These are phyloP conservation scores for Drosophila mercatorum DNA, from an alignment of 2,888 invertebrate species.

Conservation along the genomic window DNA sequence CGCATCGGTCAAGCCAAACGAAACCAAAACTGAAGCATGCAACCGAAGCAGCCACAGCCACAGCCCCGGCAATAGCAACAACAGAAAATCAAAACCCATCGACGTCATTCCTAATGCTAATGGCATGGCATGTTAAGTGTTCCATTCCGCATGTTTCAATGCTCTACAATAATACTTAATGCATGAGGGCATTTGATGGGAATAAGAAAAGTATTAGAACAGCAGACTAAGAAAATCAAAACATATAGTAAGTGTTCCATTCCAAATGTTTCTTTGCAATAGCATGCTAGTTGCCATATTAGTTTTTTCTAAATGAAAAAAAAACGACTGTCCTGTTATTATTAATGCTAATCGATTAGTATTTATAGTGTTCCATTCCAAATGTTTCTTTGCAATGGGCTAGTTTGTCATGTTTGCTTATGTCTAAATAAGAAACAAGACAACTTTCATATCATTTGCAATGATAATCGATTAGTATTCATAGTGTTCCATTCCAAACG, in stretches of 20 bases:
- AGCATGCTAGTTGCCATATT: not conserved
- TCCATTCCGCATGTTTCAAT: slow-evolving; percentile 12
- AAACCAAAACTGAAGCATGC: slow-evolving; percentile 23
- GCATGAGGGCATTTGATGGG: not conserved
- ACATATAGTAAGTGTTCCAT: too few species aligned
- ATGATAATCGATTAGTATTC: too few species aligned
- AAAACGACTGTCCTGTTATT: not conserved
- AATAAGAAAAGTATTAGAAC: not conserved
- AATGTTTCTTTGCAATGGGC: not conserved
- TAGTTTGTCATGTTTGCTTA: too few species aligned
- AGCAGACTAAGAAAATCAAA: not conserved
- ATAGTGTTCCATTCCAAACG: too few species aligned
- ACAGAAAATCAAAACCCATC: slow-evolving; percentile 8
- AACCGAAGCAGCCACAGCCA: not conserved
- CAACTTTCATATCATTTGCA: too few species aligned
- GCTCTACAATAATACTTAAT: not conserved
- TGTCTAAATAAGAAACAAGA: too few species aligned
- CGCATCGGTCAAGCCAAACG: slow-evolving; percentile 20
- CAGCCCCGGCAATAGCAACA: not conserved
- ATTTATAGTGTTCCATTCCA: not conserved
- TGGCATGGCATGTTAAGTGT: slow-evolving; percentile 5
- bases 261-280: not conserved
- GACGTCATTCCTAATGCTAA: slow-evolving; percentile 12
- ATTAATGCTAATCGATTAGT: not conserved
- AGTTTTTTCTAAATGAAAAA: not conserved